These are phyloP conservation scores for Austrolebias charrua DNA, from an alignment of 2,797 vertebrate genomes.

Conservation along the genomic window DNA sequence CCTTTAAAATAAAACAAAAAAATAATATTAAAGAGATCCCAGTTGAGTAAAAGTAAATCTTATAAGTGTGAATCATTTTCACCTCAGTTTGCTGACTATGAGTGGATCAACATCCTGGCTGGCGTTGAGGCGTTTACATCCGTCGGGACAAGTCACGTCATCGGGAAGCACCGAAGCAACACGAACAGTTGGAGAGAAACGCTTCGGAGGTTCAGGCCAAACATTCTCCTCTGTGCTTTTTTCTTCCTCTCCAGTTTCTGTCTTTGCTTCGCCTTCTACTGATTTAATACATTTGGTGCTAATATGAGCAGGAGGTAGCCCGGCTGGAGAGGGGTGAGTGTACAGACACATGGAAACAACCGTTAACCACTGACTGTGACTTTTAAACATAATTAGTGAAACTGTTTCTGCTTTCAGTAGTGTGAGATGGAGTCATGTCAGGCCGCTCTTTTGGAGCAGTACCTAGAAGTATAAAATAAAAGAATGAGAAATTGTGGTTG, in stretches of 20 bases:
- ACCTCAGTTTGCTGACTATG: conserved; percentile 17
- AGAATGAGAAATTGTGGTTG: not conserved
- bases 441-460: too few relatives aligned
- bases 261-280: conserved; percentile 20
- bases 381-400: not conserved
- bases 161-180: conserved; percentile 56
- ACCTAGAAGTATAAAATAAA: not conserved
- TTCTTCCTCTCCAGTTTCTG: conserved; percentile 14
- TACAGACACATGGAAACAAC: not conserved
- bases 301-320: conserved; percentile 40
- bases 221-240: conserved; percentile 7
- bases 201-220: conserved; percentile 71
- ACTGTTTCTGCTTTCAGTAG: too few relatives aligned
- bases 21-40: too few relatives aligned
- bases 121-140: conserved; percentile 53
- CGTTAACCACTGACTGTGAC: too few relatives aligned
- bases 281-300: conserved; percentile 61
- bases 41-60: not conserved
- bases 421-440: too few relatives aligned
- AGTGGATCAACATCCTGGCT: conserved; percentile 22
- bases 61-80: not conserved
- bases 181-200: conserved; percentile 49
- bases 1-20: conserved; percentile 31
- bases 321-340: conserved; percentile 42
- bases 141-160: conserved; percentile 42